Base-by-base conservation (phyloP, 1,140 invertebrate species). In the Danaus plexippus region DNA sequence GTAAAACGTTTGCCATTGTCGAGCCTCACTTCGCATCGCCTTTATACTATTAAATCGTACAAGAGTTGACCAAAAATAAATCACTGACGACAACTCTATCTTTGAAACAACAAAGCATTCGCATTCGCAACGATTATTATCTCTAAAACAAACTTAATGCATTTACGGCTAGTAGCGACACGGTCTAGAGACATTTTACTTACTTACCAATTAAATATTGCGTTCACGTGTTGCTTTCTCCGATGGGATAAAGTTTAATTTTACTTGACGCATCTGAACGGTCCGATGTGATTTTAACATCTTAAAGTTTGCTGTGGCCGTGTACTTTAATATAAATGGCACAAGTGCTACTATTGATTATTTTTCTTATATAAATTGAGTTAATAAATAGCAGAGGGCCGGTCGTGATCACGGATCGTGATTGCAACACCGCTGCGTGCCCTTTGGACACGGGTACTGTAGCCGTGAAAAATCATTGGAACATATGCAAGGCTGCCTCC, bases 71-170 rank as follows among this genome's bases (percentile, higher is more conserved):
- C 79, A 80, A 84, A 85, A 84, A 84, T 81, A 85, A 85, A 84
- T 82, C 80, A 84, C 69, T 61, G 73, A 71, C 73, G 79, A 84
- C 82, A 84, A 80, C 79, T 85, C 77, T 84, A 86, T 86, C 82
- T 85, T 74, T 79, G 79, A 77, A 81, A 86, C 80, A 83, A 85
- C 74, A 80, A 82, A 80, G 75, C 77, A 77, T 76, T 80, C 74
- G 78, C 82, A 82, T 83, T 82, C 77, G 77, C 80, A 84, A 81
- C 73, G 83, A 86, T 86, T 86, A 79, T 86, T 86, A 86, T 86
- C 83, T 86, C 73, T 80, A 75, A 78, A 80, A 84, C 80, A 84
- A 83, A 86, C 80, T 84, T 83, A 86, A 82, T 86, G 80, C 80
- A 79, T 81, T 84, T 86, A 84, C 81, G 74, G 78, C 71, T 80